Evolutionary conservation across 2,113 vertebrate species (phyloP).

Genomic region (Haliaeetus leucogaster): DNA sequence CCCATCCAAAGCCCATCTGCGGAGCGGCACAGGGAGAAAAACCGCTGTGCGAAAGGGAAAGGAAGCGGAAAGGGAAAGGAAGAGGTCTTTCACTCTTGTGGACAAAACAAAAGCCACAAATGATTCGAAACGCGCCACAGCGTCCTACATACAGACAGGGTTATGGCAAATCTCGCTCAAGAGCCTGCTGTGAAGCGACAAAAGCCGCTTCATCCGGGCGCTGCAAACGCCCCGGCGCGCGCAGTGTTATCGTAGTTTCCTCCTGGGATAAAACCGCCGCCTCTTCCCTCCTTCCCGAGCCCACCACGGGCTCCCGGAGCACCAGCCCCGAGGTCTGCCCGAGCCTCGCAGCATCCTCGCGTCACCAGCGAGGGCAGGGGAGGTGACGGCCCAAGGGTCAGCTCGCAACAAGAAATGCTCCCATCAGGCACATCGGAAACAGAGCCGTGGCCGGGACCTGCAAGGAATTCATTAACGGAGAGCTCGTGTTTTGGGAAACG

Average conservation of each 20-base stretch:
- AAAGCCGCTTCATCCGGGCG: not conserved
- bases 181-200: not conserved
- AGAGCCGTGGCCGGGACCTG: not conserved
- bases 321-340: no score
- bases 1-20: not conserved
- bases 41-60: not conserved
- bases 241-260: not conserved
- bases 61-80: not conserved
- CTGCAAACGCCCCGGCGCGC: fast-evolving
- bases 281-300: not conserved
- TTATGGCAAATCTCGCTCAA: fast-evolving
- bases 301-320: not conserved
- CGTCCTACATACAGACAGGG: not conserved
- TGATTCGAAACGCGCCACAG: not conserved
- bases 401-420: fast-evolving
- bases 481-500: not conserved
- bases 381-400: fast-evolving
- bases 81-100: not conserved
- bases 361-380: not conserved
- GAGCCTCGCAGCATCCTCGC: no score
- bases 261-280: not conserved
- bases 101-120: not conserved
- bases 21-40: not conserved
- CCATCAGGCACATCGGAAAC: fast-evolving
- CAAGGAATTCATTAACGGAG: fast-evolving